These are phyloP conservation scores for Polyploca ridens DNA, from an alignment of 2,888 invertebrate genomes.

Conservation along the genomic window DNA sequence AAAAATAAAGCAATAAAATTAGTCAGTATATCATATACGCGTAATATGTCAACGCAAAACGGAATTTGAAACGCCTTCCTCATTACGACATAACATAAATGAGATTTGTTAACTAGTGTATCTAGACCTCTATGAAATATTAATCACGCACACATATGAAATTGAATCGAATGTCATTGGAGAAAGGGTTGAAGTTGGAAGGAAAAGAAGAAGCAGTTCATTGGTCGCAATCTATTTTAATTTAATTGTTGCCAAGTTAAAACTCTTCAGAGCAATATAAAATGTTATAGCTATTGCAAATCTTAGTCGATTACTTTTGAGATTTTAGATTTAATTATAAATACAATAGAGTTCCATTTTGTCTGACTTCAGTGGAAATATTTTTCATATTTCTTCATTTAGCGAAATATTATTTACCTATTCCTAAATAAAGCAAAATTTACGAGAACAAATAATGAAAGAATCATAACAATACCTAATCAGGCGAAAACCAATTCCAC, in stretches of 20 bases:
- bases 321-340: background rate
- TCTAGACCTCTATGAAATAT: slow-evolving; percentile 46
- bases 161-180: slow-evolving; percentile 25
- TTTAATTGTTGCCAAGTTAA: slow-evolving; percentile 23
- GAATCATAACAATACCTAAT: too few relatives aligned
- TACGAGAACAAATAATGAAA: too few relatives aligned
- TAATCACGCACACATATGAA: slow-evolving; percentile 21
- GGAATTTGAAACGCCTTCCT: slow-evolving; percentile 56
- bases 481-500: too few relatives aligned
- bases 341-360: background rate
- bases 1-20: slow-evolving; percentile 24
- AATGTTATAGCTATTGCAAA: background rate
- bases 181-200: slow-evolving; percentile 17
- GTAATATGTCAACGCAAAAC: slow-evolving; percentile 51
- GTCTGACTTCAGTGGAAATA: too few relatives aligned
- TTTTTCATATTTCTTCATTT: too few relatives aligned
- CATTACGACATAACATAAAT: slow-evolving; percentile 57
- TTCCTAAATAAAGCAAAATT: too few relatives aligned
- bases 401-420: too few relatives aligned
- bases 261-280: background rate
- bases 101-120: slow-evolving; percentile 50
- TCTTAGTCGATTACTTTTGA: background rate
- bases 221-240: slow-evolving; percentile 24
- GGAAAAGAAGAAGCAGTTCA: slow-evolving; percentile 16
- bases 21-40: slow-evolving; percentile 17